Base-by-base conservation (phyloP, 2,888 invertebrate genomes). In the Patella ulyssiponensis region DNA sequence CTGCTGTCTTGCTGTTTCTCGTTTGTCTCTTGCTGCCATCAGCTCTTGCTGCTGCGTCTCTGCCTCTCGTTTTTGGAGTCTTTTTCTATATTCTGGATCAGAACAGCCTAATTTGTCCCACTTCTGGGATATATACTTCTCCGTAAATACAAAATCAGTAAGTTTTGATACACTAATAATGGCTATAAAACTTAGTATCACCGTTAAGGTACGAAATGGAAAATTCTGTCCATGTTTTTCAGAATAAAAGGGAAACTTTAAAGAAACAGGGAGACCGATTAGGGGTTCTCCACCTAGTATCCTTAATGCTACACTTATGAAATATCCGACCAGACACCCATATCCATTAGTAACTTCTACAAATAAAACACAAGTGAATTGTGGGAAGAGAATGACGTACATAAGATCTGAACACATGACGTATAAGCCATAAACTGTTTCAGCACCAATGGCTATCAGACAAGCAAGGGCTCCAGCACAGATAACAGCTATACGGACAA, bases 281-380 rank as follows among this genome's bases (percentile, higher is more conserved):
- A 97, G 92, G 76, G 95, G 94, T 92, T 98, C 98, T 0, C 98
- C 96, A 0, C 98, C 98, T 0, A 96, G 94, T 74, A 97, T 92
- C 3, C 98, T 94, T 79, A 91, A 80, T 54, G 96, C 95, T 83
- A 96, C 91, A 0, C 97, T 97, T 84, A 97, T 94, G 82, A 96
- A 94, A 92, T 71, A 91, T 17, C 76, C 91, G 76, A 76, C 86
- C n/a, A 84, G 27, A 52, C 77, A 79, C 14, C 84, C 84, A 77
- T 83, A 84, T 2, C 81, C 76, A 75, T 84, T 84, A 27, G 74
- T 74, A 14, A 69, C 44, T 7, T 72, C 58, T n/a, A 33, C 0
- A 33, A 75, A 71, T 51, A 71, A 79, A 51, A 86, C 84, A 71
- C 84, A 83, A 44, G 84, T 80, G 17, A 87, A 81, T 73, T 86